These are phyloP conservation scores for Romanogobio albipinnatus DNA, from an alignment of 2,113 vertebrate species.

Conservation along the genomic window DNA sequence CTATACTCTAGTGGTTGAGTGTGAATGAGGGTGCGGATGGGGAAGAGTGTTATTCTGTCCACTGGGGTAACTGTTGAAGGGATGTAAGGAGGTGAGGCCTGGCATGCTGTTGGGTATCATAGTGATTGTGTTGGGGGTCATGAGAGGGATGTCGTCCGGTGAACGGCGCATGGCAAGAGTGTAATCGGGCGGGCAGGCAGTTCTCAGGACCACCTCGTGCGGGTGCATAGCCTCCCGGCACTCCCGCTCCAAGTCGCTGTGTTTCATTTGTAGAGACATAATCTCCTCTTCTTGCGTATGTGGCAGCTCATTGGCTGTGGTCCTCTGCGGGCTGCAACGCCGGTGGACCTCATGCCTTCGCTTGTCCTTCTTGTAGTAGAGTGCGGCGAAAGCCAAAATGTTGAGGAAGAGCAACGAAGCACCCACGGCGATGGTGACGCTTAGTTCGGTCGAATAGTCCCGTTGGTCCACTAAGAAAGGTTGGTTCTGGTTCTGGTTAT, in stretches of 20 bases:
- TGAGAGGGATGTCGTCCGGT: constrained; percentile 97
- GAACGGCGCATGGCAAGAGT: constrained; percentile 98
- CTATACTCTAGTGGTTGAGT: constrained; percentile 99
- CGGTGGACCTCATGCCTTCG: constrained; percentile 93
- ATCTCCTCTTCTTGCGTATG: constrained; percentile 99
- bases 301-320: constrained; percentile 90
- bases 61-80: constrained; percentile 94
- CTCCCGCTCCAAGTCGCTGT: constrained; percentile 96
- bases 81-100: constrained; percentile 92
- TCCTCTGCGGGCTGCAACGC: constrained; percentile 94
- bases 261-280: constrained; percentile 99
- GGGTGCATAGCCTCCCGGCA: constrained; percentile 93
- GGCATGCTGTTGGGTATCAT: constrained; percentile 99
- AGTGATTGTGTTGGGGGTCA: constrained; percentile 98
- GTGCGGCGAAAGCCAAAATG: constrained; percentile 94
- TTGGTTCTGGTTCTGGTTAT: constrained; percentile 89
- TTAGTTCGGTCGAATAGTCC: constrained; percentile 97
- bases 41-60: constrained; percentile 98
- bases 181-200: constrained; percentile 98
- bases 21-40: constrained; percentile 94
- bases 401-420: constrained; percentile 97
- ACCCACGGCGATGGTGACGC: constrained; percentile 95
- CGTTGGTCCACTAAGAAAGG: constrained; percentile 95
- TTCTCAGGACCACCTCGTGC: constrained; percentile 95
- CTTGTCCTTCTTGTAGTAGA: constrained; percentile 99